These are phyloP conservation scores for Sinella curviseta DNA, from an alignment of 1,140 invertebrate species.

Conservation along the genomic window DNA sequence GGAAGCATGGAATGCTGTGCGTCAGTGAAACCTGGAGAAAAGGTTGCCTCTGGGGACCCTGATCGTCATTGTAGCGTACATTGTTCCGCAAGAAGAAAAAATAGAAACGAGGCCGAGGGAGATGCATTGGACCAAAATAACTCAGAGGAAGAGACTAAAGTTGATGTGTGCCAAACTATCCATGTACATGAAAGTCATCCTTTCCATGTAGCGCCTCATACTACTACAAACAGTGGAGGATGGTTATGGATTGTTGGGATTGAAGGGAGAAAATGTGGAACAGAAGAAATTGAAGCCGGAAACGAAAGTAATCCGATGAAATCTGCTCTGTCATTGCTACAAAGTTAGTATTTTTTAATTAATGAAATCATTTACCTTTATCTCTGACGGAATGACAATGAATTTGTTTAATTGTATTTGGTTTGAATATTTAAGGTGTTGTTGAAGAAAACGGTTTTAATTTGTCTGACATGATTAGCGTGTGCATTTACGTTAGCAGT, in stretches of 20 bases:
- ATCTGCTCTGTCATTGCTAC: slow-evolving; percentile 71
- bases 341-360: too few species aligned
- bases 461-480: slow-evolving; percentile 70
- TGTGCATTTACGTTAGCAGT: slow-evolving; percentile 78
- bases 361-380: slow-evolving; percentile 50
- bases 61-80: slow-evolving; percentile 51
- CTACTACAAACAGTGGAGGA: slow-evolving; percentile 63
- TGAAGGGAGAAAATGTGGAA: slow-evolving; percentile 55
- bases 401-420: slow-evolving; percentile 28
- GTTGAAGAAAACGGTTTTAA: slow-evolving; percentile 51
- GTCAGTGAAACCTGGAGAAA: not conserved
- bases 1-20: slow-evolving; percentile 44
- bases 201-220: slow-evolving; percentile 37
- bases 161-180: slow-evolving; percentile 3
- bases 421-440: slow-evolving; percentile 42
- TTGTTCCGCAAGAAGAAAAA: slow-evolving; percentile 57
- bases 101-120: not conserved
- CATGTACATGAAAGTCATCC: not conserved
- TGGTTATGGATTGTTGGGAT: slow-evolving; percentile 81
- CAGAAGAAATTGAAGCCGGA: slow-evolving; percentile 39
- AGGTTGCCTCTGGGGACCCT: not conserved
- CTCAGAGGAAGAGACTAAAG: not conserved
- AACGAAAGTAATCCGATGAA: slow-evolving; percentile 59
- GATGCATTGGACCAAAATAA: not conserved
- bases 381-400: too few species aligned